phyloP scores from a whole-genome alignment of 2,113 vertebrate species.

The Progne subis region DNA sequence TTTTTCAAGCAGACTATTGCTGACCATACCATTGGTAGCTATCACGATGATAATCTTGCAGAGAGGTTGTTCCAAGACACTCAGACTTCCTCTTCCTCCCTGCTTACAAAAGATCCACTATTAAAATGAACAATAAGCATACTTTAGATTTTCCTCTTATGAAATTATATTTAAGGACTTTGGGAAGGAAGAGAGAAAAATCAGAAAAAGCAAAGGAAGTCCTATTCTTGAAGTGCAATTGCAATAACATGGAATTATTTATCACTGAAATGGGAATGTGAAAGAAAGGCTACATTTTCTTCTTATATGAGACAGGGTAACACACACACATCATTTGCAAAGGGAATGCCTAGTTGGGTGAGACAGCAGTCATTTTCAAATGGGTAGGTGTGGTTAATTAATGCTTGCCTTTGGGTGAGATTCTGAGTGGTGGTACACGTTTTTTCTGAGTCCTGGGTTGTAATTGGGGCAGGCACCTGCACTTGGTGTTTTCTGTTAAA shows the following conservation, averaged over 20 bases:
- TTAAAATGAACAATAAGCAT: not conserved
- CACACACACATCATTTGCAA: not conserved
- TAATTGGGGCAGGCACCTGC: not conserved
- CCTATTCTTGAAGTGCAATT: not conserved
- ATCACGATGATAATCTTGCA: not conserved
- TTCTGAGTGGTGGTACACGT: not conserved
- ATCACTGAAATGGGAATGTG: not conserved
- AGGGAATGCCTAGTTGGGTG: not conserved
- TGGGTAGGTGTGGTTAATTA: not conserved
- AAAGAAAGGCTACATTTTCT: not conserved
- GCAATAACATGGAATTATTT: not conserved
- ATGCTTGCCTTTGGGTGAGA: not conserved
- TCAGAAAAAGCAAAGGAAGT: not conserved
- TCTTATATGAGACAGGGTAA: not conserved
- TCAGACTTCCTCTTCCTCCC: not conserved
- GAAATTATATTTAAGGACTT: not conserved
- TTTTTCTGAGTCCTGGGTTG: not conserved
- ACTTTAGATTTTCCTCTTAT: not conserved
- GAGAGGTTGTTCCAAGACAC: not conserved
- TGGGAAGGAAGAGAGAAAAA: not conserved
- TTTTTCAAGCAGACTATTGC: constrained; percentile 27
- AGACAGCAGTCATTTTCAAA: not conserved
- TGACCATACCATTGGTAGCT: not conserved
- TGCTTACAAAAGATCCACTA: not conserved
- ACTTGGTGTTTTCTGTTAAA: not conserved